Conservation (phyloP, 2,113 vertebrate genomes). For the Turdus rufiventris region DNA sequence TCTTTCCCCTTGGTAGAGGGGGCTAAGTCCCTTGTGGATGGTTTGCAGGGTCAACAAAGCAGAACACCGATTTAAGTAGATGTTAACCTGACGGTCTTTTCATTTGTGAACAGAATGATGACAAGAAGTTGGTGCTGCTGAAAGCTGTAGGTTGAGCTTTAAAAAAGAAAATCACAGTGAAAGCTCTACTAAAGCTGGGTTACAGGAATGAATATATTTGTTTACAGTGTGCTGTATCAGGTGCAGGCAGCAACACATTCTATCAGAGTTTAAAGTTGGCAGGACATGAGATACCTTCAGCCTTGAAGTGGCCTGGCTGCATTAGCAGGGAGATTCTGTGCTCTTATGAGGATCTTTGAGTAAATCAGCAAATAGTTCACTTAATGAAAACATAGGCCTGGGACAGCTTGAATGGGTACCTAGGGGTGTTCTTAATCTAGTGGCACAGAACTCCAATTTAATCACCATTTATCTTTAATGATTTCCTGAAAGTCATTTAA, state of each 20-base stretch:
- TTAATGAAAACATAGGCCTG: fast-evolving
- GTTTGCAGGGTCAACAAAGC: neutral
- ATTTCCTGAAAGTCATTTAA: neutral
- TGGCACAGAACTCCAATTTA: neutral
- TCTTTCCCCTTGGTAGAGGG: neutral
- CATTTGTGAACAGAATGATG: neutral
- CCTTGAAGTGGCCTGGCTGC: fast-evolving
- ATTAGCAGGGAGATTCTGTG: neutral
- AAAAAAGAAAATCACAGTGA: neutral
- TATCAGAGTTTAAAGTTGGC: neutral
- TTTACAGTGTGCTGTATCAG: neutral
- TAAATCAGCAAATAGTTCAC: neutral
- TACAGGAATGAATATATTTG: neutral
- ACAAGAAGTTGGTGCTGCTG: neutral
- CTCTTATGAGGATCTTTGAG: fast-evolving
- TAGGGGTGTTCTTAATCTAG: neutral
- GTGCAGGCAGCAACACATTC: neutral
- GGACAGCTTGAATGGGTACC: neutral
- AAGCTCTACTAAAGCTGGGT: neutral
- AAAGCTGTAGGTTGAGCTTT: neutral
- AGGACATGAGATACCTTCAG: neutral
- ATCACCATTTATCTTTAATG: neutral
- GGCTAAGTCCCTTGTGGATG: neutral
- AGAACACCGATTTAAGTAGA: neutral
- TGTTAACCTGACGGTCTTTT: neutral